phyloP scores from a whole-genome alignment of 2,888 invertebrate genomes.

The Drosophila flavopinicola region DNA sequence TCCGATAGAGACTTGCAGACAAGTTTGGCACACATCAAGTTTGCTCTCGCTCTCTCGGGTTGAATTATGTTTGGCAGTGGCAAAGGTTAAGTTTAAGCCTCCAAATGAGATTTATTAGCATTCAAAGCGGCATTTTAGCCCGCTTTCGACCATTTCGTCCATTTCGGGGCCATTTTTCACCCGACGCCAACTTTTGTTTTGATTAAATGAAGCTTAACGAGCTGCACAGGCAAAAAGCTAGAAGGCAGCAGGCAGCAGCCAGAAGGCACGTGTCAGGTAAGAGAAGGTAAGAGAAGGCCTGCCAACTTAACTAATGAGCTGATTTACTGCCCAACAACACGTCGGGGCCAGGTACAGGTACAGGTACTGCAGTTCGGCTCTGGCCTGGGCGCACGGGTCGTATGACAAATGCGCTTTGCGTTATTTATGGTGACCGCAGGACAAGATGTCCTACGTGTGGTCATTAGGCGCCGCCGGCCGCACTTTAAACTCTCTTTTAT shows the following conservation, averaged over 20 bases:
- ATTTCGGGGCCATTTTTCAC: conserved; percentile 80
- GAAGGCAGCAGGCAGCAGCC: background rate
- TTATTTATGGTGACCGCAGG: conserved; percentile 82
- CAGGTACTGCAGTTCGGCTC: conserved; percentile 49
- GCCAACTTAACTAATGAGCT: conserved; percentile 81
- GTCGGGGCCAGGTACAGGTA: conserved; percentile 42
- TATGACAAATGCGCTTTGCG: conserved; percentile 79
- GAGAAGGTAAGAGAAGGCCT: conserved; percentile 34
- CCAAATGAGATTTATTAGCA: conserved; percentile 81
- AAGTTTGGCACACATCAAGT: conserved; percentile 27
- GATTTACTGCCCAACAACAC: conserved; percentile 79
- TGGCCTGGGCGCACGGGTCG: conserved; percentile 36
- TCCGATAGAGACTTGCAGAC: conserved; percentile 40
- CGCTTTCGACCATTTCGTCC: conserved; percentile 57
- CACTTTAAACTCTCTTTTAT: conserved; percentile 42
- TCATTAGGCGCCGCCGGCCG: conserved; percentile 60
- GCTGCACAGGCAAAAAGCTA: conserved; percentile 30
- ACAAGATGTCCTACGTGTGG: conserved; percentile 77
- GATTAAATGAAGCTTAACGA: conserved; percentile 82
- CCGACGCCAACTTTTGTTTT: conserved; percentile 78
- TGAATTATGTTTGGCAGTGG: conserved; percentile 62
- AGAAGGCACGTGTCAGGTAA: conserved; percentile 30
- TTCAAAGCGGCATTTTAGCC: conserved; percentile 78
- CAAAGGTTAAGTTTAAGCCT: conserved; percentile 69
- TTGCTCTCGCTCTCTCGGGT: conserved; percentile 30